These are phyloP conservation scores for Polia nebulosa DNA, from an alignment of 2,888 invertebrate species.

Conservation along the genomic window DNA sequence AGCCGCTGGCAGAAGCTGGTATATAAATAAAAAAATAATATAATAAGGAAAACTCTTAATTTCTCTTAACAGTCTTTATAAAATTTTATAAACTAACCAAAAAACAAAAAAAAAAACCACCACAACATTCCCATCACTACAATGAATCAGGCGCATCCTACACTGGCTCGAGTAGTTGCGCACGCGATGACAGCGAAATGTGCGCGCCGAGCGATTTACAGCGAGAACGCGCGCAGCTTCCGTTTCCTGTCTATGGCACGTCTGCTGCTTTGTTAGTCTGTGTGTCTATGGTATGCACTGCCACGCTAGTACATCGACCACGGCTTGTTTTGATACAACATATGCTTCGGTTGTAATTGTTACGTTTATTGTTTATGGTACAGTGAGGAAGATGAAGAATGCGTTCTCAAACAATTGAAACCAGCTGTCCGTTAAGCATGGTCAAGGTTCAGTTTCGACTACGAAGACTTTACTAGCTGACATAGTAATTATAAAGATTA, in stretches of 20 bases:
- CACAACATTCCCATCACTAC: slow-evolving; percentile 20
- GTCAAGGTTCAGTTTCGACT: neutral
- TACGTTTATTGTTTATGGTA: slow-evolving; percentile 1
- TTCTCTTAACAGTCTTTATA: too few species aligned
- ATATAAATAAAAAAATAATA: too few species aligned
- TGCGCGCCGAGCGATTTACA: slow-evolving; percentile 82
- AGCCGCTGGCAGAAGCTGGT: too few species aligned
- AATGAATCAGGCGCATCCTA: slow-evolving; percentile 69
- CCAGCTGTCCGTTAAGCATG: neutral
- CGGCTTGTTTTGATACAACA: slow-evolving; percentile 26
- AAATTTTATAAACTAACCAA: neutral
- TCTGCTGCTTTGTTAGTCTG: slow-evolving; percentile 59
- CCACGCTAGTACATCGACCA: slow-evolving; percentile 36
- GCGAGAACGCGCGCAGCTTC: slow-evolving; percentile 67
- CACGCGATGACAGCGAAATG: slow-evolving; percentile 80
- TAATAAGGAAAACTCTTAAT: too few species aligned
- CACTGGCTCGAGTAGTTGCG: slow-evolving; percentile 64
- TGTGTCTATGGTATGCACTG: slow-evolving; percentile 55
- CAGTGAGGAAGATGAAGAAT: slow-evolving; percentile 19
- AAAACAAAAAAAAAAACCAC: neutral
- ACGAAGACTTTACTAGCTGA: too few species aligned
- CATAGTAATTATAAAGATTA: too few species aligned
- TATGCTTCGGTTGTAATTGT: slow-evolving; percentile 19
- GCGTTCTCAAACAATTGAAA: slow-evolving; percentile 3
- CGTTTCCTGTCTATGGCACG: slow-evolving; percentile 70